Percentiles rank a stretch among this genome's conserved stretches.
Conservation (phyloP, 2,797 vertebrate genomes). For the Danio tinwini region DNA sequence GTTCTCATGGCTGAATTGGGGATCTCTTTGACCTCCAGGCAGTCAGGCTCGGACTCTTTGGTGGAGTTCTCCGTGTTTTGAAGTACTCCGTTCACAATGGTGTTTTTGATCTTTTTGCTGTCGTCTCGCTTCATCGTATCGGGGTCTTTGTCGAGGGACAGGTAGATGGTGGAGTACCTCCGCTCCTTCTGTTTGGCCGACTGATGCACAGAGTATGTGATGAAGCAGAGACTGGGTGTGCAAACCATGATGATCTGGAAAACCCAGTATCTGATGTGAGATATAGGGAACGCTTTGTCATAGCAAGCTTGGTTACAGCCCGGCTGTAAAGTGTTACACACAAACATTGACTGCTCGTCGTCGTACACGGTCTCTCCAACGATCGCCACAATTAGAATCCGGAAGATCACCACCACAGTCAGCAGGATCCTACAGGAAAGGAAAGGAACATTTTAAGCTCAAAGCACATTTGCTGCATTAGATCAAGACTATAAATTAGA, state of each 20-base stretch:
- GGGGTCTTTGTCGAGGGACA: slow-evolving; percentile 86
- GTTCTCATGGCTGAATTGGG: slow-evolving; percentile 77
- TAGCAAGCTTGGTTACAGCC: slow-evolving; percentile 96
- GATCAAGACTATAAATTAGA: not conserved
- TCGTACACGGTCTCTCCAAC: slow-evolving; percentile 95
- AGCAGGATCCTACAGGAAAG: slow-evolving; percentile 85
- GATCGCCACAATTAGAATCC: slow-evolving; percentile 94
- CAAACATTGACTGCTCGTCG: slow-evolving; percentile 94
- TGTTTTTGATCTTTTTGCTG: slow-evolving; percentile 89
- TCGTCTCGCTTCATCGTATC: slow-evolving; percentile 85
- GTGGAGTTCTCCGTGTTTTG: slow-evolving; percentile 90
- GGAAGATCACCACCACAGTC: slow-evolving; percentile 95
- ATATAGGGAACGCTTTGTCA: slow-evolving; percentile 93
- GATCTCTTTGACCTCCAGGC: slow-evolving; percentile 88
- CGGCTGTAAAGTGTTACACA: slow-evolving; percentile 92
- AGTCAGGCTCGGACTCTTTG: slow-evolving; percentile 88
- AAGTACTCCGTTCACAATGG: slow-evolving; percentile 89
- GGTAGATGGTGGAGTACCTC: slow-evolving; percentile 86
- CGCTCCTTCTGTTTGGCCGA: slow-evolving; percentile 90
- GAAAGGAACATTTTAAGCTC: slow-evolving; percentile 56
- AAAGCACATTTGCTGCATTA: not conserved
- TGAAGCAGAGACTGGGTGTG: slow-evolving; percentile 92
- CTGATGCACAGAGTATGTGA: slow-evolving; percentile 93
- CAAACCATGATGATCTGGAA: slow-evolving; percentile 97
- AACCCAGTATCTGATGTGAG: slow-evolving; percentile 94